Evolutionary conservation across 2,797 vertebrate genomes (phyloP), one percentile per base, ranked within the genome.

Genomic region (Dicrostonyx torquatus): DNA sequence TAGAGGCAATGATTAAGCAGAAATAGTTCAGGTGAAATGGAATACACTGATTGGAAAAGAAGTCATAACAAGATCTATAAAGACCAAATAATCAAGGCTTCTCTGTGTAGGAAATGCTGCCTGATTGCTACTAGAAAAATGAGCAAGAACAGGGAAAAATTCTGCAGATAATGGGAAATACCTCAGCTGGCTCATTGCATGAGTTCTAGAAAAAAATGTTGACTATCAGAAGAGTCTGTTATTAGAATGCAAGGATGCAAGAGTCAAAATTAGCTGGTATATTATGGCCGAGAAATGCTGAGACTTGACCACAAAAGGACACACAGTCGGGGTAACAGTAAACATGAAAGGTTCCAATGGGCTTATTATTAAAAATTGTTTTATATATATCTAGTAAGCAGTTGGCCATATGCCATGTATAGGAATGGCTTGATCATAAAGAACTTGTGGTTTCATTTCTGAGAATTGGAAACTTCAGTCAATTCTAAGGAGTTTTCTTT

Each of bases 31-130:
- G 14, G 11, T 43, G 53, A 50, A 89, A 72, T 66, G 60, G 53
- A 77, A 80, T 84, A 31, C 34, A 43, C 70, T 72, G 76, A 89
- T 87, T 89, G 12, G 43, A 80, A 93, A 95, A 48, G 5, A 89
- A 62, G 1, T 73, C 50, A 26, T n/a, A 76, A 70, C 64, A 40
- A 26, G 20, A 86, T 93, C n/a, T 58, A 14, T 84, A 31, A 94
- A 64, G 75, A 60, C 1, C 1, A 90, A 95, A 77, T 87, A 80
- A 60, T 82, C 87, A 92, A 68, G 45, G 76, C 3, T 53, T 91
- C 34, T 84, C 29, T 45, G 1, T 55, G 20, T 78, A 92, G 18
- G 3, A 93, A 78, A 26, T 75, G 17, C 82, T 45, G 15, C 24
- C 18, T 70, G 24, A 31, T 62, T 91, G 64, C 13, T 68, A 29